Evolutionary conservation across 1,140 invertebrate species (phyloP), one percentile per base, ranked within the genome.

Genomic region (Heliothis subflexa): DNA sequence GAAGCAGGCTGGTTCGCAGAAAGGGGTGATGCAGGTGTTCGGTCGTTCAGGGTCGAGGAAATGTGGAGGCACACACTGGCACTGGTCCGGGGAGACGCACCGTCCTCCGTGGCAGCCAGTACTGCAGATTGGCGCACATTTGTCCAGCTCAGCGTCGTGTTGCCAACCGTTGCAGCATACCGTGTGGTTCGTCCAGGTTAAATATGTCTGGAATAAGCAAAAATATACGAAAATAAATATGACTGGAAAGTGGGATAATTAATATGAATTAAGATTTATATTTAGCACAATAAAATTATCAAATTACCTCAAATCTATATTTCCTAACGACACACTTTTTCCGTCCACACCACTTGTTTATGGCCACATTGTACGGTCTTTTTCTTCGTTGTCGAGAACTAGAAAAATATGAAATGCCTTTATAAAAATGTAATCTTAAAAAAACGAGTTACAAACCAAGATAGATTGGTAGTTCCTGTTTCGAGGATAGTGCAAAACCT

Each of bases 11-110:
- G 90, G 82, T 49, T 93, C 88, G 78, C 95, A 96, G 25, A 83
- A 85, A 0, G 95, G 87, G 9, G 40, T 91, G 52, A 91, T 64
- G 83, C 95, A 96, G 11, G 80, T 83, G 79, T 91, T 90, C 12
- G 78, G 84, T 10, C 81, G 84, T 9, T 82, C 79, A 4, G 82
- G 78, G 18, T 89, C 79, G 11, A 89, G 80, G 57, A 72, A 74
- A 2, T 77, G 28, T 0, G 91, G 90, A 7, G 87, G 84, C 2
- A 92, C 82, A 73, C 95, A 96, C 3, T 90, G 85, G 78, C 96
- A 97, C 1, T 79, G 82, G n/a, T 96, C 92, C 0, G 96, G 96
- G 0, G 86, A 91, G 52, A 89, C 79, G 81, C 96, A 97, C n/a
- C 81, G 83, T 0, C 95, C 95, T 18, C 95, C 95, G 2, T 88